These are phyloP conservation scores for Anisognathus igniventris DNA, from an alignment of 2,797 vertebrate species.

Conservation along the genomic window DNA sequence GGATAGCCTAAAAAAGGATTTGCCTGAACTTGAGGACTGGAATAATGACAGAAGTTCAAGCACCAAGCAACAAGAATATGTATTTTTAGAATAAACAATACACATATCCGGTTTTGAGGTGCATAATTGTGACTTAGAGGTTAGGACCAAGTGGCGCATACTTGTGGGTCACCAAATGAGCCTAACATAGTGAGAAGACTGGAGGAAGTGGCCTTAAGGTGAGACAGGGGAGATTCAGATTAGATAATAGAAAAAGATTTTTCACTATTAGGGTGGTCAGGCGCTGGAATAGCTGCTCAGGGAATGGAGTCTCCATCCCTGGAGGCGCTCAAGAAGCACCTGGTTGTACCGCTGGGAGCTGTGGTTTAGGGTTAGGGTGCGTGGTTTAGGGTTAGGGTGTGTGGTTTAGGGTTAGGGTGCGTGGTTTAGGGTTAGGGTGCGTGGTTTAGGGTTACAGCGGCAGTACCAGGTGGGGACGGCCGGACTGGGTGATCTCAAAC, in stretches of 20 bases:
- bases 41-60: not conserved
- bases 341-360: not conserved
- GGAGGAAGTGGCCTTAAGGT: not conserved
- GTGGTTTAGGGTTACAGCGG: not conserved
- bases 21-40: not conserved
- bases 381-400: too few relatives aligned
- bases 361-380: too few relatives aligned
- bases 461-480: not conserved
- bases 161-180: not conserved
- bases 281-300: not conserved
- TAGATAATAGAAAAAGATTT: accelerated
- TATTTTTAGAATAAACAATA: not conserved
- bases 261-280: not conserved
- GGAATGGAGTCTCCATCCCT: not conserved
- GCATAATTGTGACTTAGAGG: accelerated
- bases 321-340: not conserved
- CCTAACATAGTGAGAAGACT: not conserved
- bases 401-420: too few relatives aligned
- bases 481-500: too few relatives aligned
- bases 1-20: not conserved
- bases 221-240: not conserved
- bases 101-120: not conserved
- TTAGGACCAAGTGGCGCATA: too few relatives aligned
- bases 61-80: not conserved
- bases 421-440: too few relatives aligned